Evolutionary conservation across 2,113 vertebrate genomes (phyloP).

Genomic region (Rhagologus leucostigma): DNA sequence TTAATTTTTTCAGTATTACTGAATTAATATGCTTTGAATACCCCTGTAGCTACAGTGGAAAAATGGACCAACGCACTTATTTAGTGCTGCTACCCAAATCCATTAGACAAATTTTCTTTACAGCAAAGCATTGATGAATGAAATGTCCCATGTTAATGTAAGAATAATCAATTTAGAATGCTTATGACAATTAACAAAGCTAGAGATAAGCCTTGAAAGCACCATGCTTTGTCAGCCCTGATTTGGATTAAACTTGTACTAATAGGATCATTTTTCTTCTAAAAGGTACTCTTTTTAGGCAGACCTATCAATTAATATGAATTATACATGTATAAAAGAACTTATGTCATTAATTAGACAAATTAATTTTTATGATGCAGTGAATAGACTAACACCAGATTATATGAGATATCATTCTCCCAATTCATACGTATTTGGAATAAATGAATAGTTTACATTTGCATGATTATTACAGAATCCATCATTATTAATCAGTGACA

Average conservation of each 20-base stretch:
- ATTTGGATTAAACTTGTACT: constrained; percentile 93
- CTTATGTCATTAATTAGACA: constrained; percentile 98
- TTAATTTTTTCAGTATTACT: constrained; percentile 74
- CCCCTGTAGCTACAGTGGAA: constrained; percentile 81
- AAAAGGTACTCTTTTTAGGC: constrained; percentile 90
- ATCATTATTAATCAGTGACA: constrained; percentile 65
- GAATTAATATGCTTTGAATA: constrained; percentile 81
- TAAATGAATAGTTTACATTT: constrained; percentile 79
- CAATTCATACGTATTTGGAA: constrained; percentile 61
- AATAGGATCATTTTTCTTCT: constrained; percentile 97
- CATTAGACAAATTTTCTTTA: constrained; percentile 84
- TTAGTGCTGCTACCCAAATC: constrained; percentile 78
- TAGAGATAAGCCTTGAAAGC: constrained; percentile 81
- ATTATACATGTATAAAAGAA: constrained; percentile 96
- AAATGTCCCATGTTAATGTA: constrained; percentile 84
- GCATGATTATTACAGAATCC: constrained; percentile 67
- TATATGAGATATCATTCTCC: constrained; percentile 71
- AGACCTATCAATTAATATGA: constrained; percentile 98
- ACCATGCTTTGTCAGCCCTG: constrained; percentile 91
- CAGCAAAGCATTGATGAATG: constrained; percentile 86
- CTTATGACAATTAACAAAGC: constrained; percentile 94
- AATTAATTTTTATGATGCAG: constrained; percentile 93
- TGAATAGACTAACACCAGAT: constrained; percentile 83
- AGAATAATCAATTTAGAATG: constrained; percentile 92
- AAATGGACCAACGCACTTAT: constrained; percentile 79